Conservation (phyloP, 2,113 vertebrate species). For the Paramisgurnus dabryanus region DNA sequence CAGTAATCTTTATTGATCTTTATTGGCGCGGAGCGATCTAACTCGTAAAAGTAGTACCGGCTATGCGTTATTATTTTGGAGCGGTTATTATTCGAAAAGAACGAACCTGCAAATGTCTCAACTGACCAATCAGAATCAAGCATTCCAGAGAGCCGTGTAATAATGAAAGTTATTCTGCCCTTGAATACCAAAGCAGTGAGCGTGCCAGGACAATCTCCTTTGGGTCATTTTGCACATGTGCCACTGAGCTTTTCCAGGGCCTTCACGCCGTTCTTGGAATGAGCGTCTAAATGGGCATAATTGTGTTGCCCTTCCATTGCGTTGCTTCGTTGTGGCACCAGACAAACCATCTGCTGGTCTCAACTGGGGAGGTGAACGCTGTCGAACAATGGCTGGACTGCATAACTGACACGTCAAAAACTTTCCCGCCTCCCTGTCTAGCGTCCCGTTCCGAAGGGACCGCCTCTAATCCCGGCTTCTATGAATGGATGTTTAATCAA, state of each 20-base stretch:
- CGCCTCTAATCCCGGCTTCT: constrained; percentile 61
- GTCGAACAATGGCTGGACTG: constrained; percentile 46
- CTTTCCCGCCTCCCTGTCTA: constrained; percentile 22
- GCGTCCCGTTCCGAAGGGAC: constrained; percentile 59
- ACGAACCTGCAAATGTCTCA: no score
- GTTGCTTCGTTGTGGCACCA: constrained; percentile 30
- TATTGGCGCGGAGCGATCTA: no score
- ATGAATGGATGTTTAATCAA: constrained; percentile 64
- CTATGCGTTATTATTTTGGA: no score
- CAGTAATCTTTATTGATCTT: no score
- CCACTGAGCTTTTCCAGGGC: constrained; percentile 16
- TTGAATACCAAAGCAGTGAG: constrained; percentile 7
- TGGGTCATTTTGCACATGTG: constrained; percentile 28
- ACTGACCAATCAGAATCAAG: no score
- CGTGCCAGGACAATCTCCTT: not conserved
- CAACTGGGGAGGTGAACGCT: constrained; percentile 16
- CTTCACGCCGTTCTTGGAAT: not conserved
- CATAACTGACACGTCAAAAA: constrained; percentile 40
- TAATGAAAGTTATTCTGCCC: constrained; percentile 15
- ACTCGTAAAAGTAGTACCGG: no score
- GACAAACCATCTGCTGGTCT: constrained; percentile 36
- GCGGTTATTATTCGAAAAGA: no score
- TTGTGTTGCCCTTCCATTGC: constrained; percentile 30
- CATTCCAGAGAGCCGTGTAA: no score
- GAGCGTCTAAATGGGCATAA: constrained; percentile 25